Base-by-base conservation (phyloP, 2,888 invertebrate genomes). In the Rotaria socialis region DNA sequence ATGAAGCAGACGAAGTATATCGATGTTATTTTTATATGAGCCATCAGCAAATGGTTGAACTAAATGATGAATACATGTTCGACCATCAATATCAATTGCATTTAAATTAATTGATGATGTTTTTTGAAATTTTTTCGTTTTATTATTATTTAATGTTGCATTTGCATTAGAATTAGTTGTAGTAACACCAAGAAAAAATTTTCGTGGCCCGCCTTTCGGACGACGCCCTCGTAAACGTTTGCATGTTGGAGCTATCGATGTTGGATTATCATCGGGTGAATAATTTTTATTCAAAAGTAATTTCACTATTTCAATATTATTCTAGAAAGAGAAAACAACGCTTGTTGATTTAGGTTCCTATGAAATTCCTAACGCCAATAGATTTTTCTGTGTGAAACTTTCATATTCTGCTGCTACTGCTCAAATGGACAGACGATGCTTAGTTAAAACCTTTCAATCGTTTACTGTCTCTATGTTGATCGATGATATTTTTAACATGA, bases 51-150 rank as follows among this genome's bases (percentile, higher is more conserved):
- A 43, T 52, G 86, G 86, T 55, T 84, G 50, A 14, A 84, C 52
- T 67, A 86, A 74, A 84, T 86, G 67, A 84, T 86, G 86, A 55
- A 86, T 67, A 41, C 84, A 60, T 19, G 55, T 86, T 24, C 56
- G 84, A 14, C 52, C 67, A 24, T 52, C 7, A 50, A 50, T 60
- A 52, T 86, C 86, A n/a, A 41, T 67, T 16, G 50, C 50, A 35
- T 86, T n/a, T 52, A 86, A 84, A 84, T 56, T 67, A 50, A 86
- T 74, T 35, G 3, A 35, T 41, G 84, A 56, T 67, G 84, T 86
- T 14, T 52, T 6, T 43, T 67, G 8, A 35, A 86, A 24, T n/a
- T 52, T 67, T 60, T 55, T 67, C 3, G 47, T 14, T 47, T n/a
- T 80, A 24, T 24, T 80, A 11, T 22, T 80, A 43, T 24, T 47